A percentile compares a stretch with the other conserved stretches of the same genome.
These are phyloP conservation scores for Nesidiocoris tenuis DNA, from an alignment of 2,888 invertebrate genomes.

Conservation along the genomic window DNA sequence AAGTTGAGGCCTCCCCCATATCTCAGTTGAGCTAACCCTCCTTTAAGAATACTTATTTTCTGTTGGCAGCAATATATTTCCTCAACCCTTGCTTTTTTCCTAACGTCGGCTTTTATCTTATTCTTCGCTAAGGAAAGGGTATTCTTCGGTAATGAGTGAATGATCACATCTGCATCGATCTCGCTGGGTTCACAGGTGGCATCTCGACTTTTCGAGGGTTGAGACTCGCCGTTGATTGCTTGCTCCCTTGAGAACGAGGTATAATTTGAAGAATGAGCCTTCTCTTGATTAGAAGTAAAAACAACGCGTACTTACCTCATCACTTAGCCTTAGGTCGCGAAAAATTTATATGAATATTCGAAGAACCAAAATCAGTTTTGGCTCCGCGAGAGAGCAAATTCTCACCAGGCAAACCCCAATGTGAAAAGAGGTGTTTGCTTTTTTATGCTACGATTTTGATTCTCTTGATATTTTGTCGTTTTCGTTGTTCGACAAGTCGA, in stretches of 20 bases:
- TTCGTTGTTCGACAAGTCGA: no score
- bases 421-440: no score
- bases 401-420: no score
- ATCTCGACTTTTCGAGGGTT: background rate
- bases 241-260: slow-evolving; percentile 8
- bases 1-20: slow-evolving; percentile 17
- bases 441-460: no score
- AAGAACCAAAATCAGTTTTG: no score
- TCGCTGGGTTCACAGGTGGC: background rate
- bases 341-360: no score
- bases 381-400: no score
- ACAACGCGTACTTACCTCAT: background rate
- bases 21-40: no score
- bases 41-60: slow-evolving; percentile 34
- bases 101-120: slow-evolving; percentile 13
- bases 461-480: no score
- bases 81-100: slow-evolving; percentile 15
- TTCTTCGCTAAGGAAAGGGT: background rate
- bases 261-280: slow-evolving; percentile 25
- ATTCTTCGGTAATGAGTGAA: slow-evolving; percentile 17
- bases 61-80: slow-evolving; percentile 24
- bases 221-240: slow-evolving; percentile 15
- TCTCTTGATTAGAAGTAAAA: background rate
- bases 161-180: slow-evolving; percentile 26
- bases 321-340: no score